These are phyloP conservation scores for Channa maculata DNA, from an alignment of 2,113 vertebrate genomes.

Conservation along the genomic window DNA sequence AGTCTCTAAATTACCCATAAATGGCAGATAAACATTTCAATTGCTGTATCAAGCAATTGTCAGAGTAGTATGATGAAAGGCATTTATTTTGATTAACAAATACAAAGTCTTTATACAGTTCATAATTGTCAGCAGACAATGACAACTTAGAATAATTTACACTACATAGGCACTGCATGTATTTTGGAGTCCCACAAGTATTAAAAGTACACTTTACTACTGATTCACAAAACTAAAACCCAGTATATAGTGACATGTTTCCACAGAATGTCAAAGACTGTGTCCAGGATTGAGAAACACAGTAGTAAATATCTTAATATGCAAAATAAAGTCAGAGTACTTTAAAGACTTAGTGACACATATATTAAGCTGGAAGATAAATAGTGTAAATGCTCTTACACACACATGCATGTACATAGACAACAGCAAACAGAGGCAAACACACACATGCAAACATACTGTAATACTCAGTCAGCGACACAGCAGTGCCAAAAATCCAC, in stretches of 20 bases:
- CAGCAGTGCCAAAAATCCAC: conserved; percentile 37
- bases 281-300: conserved; percentile 10
- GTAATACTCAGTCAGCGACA: conserved; percentile 9
- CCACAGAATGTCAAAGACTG: background rate
- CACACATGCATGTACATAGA: background rate
- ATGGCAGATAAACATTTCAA: no score
- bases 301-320: background rate
- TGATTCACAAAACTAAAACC: background rate
- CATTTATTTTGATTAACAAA: no score
- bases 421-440: conserved; percentile 13
- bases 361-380: conserved; percentile 15
- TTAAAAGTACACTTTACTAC: background rate
- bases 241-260: background rate
- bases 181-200: conserved; percentile 8
- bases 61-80: no score
- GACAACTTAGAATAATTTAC: background rate
- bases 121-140: no score
- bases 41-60: no score
- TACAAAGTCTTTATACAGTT: no score
- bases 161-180: no score
- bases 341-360: conserved; percentile 27
- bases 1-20: no score
- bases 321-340: background rate
- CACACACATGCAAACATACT: conserved; percentile 14
- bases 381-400: background rate